Base-by-base conservation (phyloP, 2,888 invertebrate species). In the Steinernema carpocapsae region DNA sequence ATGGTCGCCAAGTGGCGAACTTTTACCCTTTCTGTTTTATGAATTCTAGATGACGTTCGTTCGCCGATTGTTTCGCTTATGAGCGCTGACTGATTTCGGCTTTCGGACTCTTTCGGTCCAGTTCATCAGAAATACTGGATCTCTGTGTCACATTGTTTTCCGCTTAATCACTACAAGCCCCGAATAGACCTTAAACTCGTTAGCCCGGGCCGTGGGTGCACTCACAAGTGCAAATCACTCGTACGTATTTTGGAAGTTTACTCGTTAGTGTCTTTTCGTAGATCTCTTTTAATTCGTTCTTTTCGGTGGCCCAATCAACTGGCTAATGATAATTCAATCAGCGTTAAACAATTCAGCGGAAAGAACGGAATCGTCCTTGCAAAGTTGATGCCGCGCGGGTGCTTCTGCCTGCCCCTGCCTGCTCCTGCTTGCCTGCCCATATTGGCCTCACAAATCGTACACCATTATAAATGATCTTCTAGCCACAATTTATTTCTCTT, bases 291-390 rank as follows among this genome's bases (percentile, higher is more conserved):
- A 14, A 64, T 64, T 64, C 26, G 64, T 64, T 2, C 64, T 64
- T 22, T 32, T 37, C 26, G 64, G 64, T 64, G 12, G 64, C 17
- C 64, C 64, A 32, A 64, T 64, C 17, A 64, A 64, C 64, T 64
- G 29, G 29, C 17, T 64, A 64, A 64, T 64, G 64, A 64, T 64
- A 64, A 64, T 64, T n/a, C 37, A 64, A 64, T 64, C 32, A 32
- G 64, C 32, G 64, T 64, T 64, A 64, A 64, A 64, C 64, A 64
- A 32, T 64, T 32, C 29, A 4, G 17, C 56, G 56, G 6, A 26
- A 64, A 64, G 64, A 64, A 37, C 64, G 17, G 32, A 64, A 64
- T 32, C 64, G 64, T 32, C 64, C n/a, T 64, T n/a, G 17, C 64
- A 3, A 29, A 37, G 26, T 29, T 56, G 24, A 56, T 64, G 64